A percentile compares a stretch with the other conserved stretches of the same genome.
Evolutionary conservation across 2,888 invertebrate species (phyloP).

Genomic region (Serripes groenlandicus): DNA sequence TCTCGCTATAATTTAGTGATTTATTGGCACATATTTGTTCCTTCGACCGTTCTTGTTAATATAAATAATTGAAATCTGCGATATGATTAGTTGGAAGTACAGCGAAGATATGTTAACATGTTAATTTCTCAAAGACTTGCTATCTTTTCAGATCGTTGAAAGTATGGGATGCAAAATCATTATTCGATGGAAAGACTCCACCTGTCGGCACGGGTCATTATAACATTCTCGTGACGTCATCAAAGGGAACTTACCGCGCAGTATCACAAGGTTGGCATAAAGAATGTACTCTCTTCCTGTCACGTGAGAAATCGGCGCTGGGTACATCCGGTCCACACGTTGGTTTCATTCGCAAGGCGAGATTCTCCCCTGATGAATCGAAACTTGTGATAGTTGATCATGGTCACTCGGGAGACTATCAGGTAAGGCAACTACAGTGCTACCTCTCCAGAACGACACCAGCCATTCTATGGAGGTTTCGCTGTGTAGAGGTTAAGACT

Average conservation of each 20-base stretch:
- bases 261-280: conserved; percentile 56
- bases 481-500: too few species aligned
- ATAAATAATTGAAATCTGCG: too few species aligned
- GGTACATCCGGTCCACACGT: conserved; percentile 29
- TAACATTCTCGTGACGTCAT: conserved; percentile 34
- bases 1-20: too few species aligned
- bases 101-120: too few species aligned
- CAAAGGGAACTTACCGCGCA: conserved; percentile 34
- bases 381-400: conserved; percentile 49
- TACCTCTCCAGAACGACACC: too few species aligned
- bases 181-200: conserved; percentile 43
- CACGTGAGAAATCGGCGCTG: background rate
- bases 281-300: conserved; percentile 21
- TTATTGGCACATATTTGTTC: too few species aligned
- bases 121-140: too few species aligned
- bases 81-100: too few species aligned
- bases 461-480: too few species aligned
- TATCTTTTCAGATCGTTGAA: conserved; percentile 46
- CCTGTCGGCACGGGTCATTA: conserved; percentile 52
- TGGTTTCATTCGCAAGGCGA: conserved; percentile 55
- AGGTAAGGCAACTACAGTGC: too few species aligned
- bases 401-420: conserved; percentile 57
- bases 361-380: conserved; percentile 38
- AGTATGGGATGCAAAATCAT: conserved; percentile 52
- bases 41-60: too few species aligned